Base-by-base conservation (phyloP, 1,140 invertebrate species). In the Zophobas atratus region DNA sequence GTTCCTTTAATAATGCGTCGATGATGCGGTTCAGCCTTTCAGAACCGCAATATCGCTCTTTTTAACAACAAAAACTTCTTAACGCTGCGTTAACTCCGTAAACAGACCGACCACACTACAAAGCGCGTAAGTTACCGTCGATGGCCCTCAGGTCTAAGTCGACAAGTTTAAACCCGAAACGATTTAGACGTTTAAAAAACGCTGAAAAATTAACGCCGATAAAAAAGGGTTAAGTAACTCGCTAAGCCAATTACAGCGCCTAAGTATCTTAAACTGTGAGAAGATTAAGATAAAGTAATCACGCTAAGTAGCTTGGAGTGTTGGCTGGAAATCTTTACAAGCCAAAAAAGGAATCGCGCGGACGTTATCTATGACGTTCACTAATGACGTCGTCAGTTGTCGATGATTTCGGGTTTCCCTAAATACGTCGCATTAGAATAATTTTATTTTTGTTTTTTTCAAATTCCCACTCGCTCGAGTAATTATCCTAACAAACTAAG, bases 221-320 rank as follows among this genome's bases (percentile, higher is more conserved):
- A 43, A 32, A 67, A 41, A 41, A 6, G 33, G 2, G 60, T 43
- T 63, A 41, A 36, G 20, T n/a, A 33, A 43, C 60, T 43, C n/a
- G 38, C 20, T 67, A 33, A 41, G 35, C 39, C 60, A 41, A 67
- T 67, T 67, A 67, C 60, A n/a, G 43, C 38, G 43, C 41, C 8
- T 67, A 41, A 43, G 4, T 8, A 36, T 63, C 60, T 48, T 43
- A 67, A 67, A 67, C 60, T 43, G 60, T 67, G 41, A 46, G 39
- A 67, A 67, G 60, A 67, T 67, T 67, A 46, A 67, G 60, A 67
- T 67, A 67, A 67, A 67, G 38, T 43, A 67, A 67, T 67, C 60
- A 67, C 39, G n/a, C 43, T 67, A 67, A 67, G 60, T 67, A 43
- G 60, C 60, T 67, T 67, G 20, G 20, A 20, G 20, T 20, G 20